Evolutionary conservation across 2,113 vertebrate species (phyloP), one percentile per base, ranked within the genome.

Genomic region (Microtus montanus): DNA sequence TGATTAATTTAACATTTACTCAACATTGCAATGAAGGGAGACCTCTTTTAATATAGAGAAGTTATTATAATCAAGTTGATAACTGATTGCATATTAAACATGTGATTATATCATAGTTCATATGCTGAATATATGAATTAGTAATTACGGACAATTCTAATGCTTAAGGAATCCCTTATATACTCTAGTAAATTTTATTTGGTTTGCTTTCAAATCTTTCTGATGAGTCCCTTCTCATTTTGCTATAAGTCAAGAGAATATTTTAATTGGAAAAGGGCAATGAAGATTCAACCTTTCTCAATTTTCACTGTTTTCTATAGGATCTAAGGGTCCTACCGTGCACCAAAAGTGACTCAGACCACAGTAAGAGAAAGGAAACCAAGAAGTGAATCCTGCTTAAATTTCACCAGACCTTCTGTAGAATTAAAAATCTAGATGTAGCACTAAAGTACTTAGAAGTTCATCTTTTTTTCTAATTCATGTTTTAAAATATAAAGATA

Each of bases 1-100:
- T 75, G 70, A 97, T 97, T 98, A 97, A 92, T 89, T 94, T 96
- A 97, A 97, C 94, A 97, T 97, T 98, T 98, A 97, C 91, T 97
- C 95, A 97, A 75, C 61, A 93, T 30, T 84, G 95, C 96, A 97
- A 97, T 96, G 90, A 97, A 97, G 49, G 88, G 73, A 91, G 86
- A 71, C 79, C 86, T 96, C 94, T 97, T 96, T 95, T 96, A 95
- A 95, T 96, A 94, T 64, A 96, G 85, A 92, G 63, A 95, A 92
- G 86, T 96, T 97, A 94, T 97, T 97, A 97, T 64, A 96, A 97
- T 96, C 87, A 96, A 95, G 93, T 91, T 86, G 49, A 96, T 75
- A 96, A 96, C 84, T 94, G 88, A 97, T 93, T 97, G 93, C 86
- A 97, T 93, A 89, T 97, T 92, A 97, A 96, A 95, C 84, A 94